Evolutionary conservation across 2,113 vertebrate species (phyloP).

Genomic region (Xenopus borealis): DNA sequence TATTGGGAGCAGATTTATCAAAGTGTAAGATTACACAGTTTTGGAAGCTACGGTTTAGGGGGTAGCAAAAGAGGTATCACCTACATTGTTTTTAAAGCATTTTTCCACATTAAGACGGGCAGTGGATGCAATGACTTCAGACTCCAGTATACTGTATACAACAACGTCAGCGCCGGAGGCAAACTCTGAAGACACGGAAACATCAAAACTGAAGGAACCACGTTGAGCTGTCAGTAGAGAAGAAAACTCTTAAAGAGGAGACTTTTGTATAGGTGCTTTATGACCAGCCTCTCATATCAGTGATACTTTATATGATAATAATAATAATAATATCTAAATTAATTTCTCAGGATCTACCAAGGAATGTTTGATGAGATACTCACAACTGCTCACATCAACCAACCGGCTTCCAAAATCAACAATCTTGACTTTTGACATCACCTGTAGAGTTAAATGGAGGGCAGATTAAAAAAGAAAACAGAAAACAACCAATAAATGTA

Average conservation of each 20-base stretch:
- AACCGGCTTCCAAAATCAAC: background rate
- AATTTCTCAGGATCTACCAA: too few relatives aligned
- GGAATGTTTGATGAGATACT: background rate
- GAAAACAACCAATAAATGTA: background rate
- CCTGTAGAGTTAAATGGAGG: background rate
- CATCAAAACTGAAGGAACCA: conserved; percentile 60
- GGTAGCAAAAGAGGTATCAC: background rate
- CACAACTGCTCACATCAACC: background rate
- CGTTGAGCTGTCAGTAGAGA: conserved; percentile 49
- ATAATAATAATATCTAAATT: too few relatives aligned
- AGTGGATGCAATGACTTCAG: conserved; percentile 68
- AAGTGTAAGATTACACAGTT: too few relatives aligned
- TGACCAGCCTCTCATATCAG: too few relatives aligned
- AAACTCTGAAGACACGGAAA: conserved; percentile 62
- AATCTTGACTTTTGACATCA: background rate
- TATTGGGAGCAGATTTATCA: too few relatives aligned
- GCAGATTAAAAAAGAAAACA: background rate
- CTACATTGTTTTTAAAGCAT: conserved; percentile 81
- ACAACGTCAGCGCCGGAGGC: conserved; percentile 60
- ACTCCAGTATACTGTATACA: conserved; percentile 70
- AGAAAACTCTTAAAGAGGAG: background rate
- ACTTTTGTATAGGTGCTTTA: too few relatives aligned
- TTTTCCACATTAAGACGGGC: conserved; percentile 63
- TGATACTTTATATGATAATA: too few relatives aligned
- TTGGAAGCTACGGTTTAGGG: too few relatives aligned